Evolutionary conservation across 2,797 vertebrate species (phyloP).

Genomic region (Toxotes lorentzi): DNA sequence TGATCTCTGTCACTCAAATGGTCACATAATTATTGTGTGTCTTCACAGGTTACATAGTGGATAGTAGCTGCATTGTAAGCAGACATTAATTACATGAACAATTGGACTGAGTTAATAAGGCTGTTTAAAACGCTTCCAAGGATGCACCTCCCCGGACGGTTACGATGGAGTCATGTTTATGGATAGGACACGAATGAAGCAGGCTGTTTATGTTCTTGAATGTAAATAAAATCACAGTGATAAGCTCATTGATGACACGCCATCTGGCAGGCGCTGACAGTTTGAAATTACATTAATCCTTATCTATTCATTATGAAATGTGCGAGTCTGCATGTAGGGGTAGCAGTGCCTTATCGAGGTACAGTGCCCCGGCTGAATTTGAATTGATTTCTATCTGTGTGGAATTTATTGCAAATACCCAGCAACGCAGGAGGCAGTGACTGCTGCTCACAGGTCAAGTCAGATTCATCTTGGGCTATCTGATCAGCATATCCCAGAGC

Average conservation of each 20-base stretch:
- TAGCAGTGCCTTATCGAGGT: conserved; percentile 49
- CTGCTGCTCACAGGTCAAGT: conserved; percentile 75
- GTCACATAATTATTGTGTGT: conserved; percentile 63
- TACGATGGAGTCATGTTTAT: conserved; percentile 58
- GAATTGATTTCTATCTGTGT: conserved; percentile 71
- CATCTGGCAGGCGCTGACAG: conserved; percentile 72
- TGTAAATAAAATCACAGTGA: conserved; percentile 75
- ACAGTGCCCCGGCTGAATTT: conserved; percentile 52
- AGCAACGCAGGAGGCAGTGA: conserved; percentile 55
- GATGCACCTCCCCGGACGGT: conserved; percentile 26
- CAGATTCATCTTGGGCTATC: conserved; percentile 74
- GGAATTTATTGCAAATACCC: conserved; percentile 72
- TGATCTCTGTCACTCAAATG: conserved; percentile 77
- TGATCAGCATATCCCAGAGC: conserved; percentile 67
- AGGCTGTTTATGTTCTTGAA: conserved; percentile 51
- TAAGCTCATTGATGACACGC: conserved; percentile 67
- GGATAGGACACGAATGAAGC: conserved; percentile 26
- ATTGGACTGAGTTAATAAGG: conserved; percentile 67
- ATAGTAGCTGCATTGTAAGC: conserved; percentile 72
- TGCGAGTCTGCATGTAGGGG: conserved; percentile 53
- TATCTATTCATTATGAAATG: conserved; percentile 78
- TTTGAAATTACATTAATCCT: conserved; percentile 77
- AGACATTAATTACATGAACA: conserved; percentile 73
- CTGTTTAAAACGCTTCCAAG: conserved; percentile 41
- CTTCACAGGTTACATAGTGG: conserved; percentile 65